A percentile compares a stretch with the other conserved stretches of the same genome.
phyloP scores from a whole-genome alignment of 2,888 invertebrate genomes.

The Apantesis nais region DNA sequence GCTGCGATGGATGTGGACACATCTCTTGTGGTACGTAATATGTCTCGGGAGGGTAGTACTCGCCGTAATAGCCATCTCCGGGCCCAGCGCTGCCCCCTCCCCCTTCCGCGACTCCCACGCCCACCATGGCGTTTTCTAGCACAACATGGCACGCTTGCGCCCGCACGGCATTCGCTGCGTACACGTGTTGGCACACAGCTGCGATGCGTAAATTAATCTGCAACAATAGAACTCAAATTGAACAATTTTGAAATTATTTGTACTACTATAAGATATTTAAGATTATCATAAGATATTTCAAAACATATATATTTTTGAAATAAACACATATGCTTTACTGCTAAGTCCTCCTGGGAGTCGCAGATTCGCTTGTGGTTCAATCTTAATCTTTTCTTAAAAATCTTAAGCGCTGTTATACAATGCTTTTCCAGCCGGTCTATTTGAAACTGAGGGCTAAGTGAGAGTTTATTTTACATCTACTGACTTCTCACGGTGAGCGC shows the following conservation, averaged over 20 bases:
- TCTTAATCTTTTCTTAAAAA: too few species aligned
- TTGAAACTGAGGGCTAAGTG: too few species aligned
- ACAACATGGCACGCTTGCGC: constrained; percentile 72
- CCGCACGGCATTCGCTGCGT: constrained; percentile 68
- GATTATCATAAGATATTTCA: not conserved
- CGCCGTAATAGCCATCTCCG: constrained; percentile 80
- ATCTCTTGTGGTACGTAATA: constrained; percentile 86
- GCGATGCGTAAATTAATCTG: constrained; percentile 63
- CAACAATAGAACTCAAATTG: constrained; percentile 51
- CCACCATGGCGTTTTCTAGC: constrained; percentile 77
- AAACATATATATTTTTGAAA: not conserved
- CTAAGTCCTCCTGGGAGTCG: not conserved
- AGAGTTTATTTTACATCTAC: too few species aligned
- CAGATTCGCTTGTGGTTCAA: not conserved
- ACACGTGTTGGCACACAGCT: constrained; percentile 51
- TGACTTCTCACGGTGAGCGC: too few species aligned
- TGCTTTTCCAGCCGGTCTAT: not conserved
- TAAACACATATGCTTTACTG: not conserved
- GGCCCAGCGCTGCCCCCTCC: constrained; percentile 74
- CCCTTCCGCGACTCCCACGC: constrained; percentile 81
- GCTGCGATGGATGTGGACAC: constrained; percentile 87
- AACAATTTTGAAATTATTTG: constrained; percentile 11
- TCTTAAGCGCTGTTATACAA: not conserved
- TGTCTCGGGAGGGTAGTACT: constrained; percentile 86
- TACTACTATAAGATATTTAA: not conserved